Evolutionary conservation across 1,140 invertebrate genomes (phyloP).

Genomic region (Melanaphis sacchari): DNA sequence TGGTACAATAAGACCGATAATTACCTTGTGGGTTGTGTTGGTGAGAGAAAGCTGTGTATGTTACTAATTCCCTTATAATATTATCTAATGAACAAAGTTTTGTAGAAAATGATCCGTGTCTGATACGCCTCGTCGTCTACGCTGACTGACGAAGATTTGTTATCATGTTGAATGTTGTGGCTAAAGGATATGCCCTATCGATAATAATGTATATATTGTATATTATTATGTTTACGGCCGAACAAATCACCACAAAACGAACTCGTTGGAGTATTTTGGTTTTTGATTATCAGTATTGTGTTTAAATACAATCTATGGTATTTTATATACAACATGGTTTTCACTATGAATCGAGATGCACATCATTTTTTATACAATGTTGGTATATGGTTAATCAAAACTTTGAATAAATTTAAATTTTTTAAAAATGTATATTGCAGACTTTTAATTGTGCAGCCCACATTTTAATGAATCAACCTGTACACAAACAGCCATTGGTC

Average conservation of each 20-base stretch:
- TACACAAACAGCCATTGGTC: too few species aligned
- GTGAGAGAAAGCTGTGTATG: background rate
- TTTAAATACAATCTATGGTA: too few species aligned
- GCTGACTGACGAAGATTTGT: background rate
- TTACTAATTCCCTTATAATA: background rate
- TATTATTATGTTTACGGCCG: background rate
- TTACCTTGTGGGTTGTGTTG: background rate
- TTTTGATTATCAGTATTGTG: too few species aligned
- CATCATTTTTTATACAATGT: too few species aligned
- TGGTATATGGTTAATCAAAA: too few species aligned
- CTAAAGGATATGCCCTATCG: too few species aligned
- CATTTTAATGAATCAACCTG: too few species aligned
- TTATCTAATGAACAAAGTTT: constrained; percentile 15
- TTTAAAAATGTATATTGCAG: too few species aligned
- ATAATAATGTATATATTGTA: background rate
- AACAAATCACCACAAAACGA: background rate
- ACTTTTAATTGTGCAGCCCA: too few species aligned
- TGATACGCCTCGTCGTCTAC: background rate
- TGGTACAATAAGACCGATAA: background rate
- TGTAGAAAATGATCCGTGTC: constrained; percentile 11
- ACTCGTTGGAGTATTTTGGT: background rate
- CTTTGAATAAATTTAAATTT: too few species aligned
- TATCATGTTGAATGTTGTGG: background rate
- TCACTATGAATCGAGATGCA: too few species aligned
- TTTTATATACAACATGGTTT: too few species aligned